phyloP scores from a whole-genome alignment of 2,113 vertebrate species.

The Chaenocephalus aceratus region DNA sequence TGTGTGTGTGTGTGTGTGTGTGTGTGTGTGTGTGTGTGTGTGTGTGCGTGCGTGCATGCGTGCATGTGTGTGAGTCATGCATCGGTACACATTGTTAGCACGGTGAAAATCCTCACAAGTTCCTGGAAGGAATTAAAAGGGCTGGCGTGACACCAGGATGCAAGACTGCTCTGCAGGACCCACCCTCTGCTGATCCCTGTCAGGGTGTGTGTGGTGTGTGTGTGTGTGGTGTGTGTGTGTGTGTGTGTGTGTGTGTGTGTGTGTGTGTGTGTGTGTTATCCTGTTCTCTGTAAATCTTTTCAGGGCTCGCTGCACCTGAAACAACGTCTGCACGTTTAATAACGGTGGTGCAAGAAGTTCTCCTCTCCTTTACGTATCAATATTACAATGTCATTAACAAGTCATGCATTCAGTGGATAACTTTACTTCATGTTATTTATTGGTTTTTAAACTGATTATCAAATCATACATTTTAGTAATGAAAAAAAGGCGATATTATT shows the following conservation, averaged over 20 bases:
- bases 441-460: no score
- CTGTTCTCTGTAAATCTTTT: background rate
- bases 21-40: slow-evolving; percentile 55
- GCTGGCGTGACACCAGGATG: slow-evolving; percentile 83
- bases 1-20: slow-evolving; percentile 40
- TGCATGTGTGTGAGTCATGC: slow-evolving; percentile 74
- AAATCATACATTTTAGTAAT: no score
- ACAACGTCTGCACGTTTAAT: slow-evolving; percentile 13
- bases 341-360: background rate
- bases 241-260: slow-evolving; percentile 49
- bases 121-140: slow-evolving; percentile 82
- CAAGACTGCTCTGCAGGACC: slow-evolving; percentile 69
- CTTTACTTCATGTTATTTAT: background rate
- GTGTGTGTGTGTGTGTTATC: slow-evolving; percentile 42
- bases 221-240: slow-evolving; percentile 48
- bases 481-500: no score
- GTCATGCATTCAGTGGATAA: background rate
- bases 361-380: background rate
- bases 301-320: slow-evolving; percentile 3
- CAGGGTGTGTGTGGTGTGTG: slow-evolving; percentile 48
- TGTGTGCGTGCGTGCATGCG: slow-evolving; percentile 66
- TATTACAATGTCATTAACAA: no score
- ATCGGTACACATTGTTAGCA: slow-evolving; percentile 81
- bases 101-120: slow-evolving; percentile 81
- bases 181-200: slow-evolving; percentile 58